phyloP scores from a whole-genome alignment of 2,113 vertebrate genomes.

The Monopterus albus region DNA sequence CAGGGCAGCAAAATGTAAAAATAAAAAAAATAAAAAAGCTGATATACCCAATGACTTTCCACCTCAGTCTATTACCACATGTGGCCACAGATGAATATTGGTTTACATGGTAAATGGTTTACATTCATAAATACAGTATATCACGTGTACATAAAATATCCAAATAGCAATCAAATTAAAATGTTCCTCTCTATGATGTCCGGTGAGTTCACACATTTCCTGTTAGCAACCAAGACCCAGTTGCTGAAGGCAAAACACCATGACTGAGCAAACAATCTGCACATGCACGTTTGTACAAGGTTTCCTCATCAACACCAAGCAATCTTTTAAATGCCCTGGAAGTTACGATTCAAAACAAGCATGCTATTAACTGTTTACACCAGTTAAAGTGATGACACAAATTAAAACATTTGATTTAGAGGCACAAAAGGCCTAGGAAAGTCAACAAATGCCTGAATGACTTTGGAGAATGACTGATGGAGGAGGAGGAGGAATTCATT shows the following conservation, averaged over 20 bases:
- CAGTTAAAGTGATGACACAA: slow-evolving; percentile 16
- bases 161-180: slow-evolving; percentile 22
- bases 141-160: slow-evolving; percentile 47
- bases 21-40: background rate
- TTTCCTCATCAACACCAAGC: slow-evolving; percentile 19
- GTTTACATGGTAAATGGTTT: too few relatives aligned
- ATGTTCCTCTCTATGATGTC: slow-evolving; percentile 3
- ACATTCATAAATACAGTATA: slow-evolving; percentile 73
- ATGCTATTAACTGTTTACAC: slow-evolving; percentile 1
- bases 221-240: background rate
- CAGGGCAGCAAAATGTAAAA: background rate
- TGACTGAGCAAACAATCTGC: slow-evolving; percentile 21
- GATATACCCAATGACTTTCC: slow-evolving; percentile 4
- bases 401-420: background rate
- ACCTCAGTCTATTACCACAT: slow-evolving; percentile 36
- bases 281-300: slow-evolving; percentile 34
- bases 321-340: background rate
- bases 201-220: background rate
- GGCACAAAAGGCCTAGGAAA: slow-evolving; percentile 3
- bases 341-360: slow-evolving; percentile 3
- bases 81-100: slow-evolving; percentile 32
- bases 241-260: background rate
- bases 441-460: slow-evolving; percentile 17
- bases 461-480: slow-evolving; percentile 8
- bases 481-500: slow-evolving; percentile 28